phyloP scores from a whole-genome alignment of 1,140 invertebrate genomes.

The Zelostemma sp. region DNA sequence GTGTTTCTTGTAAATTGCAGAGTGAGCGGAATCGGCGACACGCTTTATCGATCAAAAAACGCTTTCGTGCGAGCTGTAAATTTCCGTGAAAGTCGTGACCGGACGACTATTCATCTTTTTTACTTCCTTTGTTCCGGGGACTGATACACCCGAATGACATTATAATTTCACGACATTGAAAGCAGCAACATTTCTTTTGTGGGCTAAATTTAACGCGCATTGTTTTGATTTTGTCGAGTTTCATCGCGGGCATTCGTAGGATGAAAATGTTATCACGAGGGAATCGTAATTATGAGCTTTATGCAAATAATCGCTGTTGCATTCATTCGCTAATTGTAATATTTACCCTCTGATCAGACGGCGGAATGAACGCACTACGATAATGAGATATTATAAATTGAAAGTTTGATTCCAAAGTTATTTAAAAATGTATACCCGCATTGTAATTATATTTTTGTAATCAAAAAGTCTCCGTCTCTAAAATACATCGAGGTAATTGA shows the following conservation, averaged over 20 bases:
- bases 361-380: no score
- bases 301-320: background rate
- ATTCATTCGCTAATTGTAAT: background rate
- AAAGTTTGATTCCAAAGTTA: no score
- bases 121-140: background rate
- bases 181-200: background rate
- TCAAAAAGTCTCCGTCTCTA: no score
- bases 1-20: background rate
- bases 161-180: background rate
- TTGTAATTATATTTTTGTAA: no score
- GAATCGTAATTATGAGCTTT: background rate
- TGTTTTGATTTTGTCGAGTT: background rate
- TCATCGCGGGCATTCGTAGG: background rate
- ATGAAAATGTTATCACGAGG: background rate
- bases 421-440: no score
- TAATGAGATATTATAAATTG: no score
- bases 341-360: no score
- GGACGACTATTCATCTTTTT: background rate
- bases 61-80: background rate
- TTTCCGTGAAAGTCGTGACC: background rate
- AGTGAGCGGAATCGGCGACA: background rate
- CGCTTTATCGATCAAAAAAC: background rate
- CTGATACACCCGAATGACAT: background rate
- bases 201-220: background rate
- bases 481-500: no score